A percentile compares a stretch with the other conserved stretches of the same genome.
Conservation (phyloP, 2,113 vertebrate genomes). For the Anolis sagrei region DNA sequence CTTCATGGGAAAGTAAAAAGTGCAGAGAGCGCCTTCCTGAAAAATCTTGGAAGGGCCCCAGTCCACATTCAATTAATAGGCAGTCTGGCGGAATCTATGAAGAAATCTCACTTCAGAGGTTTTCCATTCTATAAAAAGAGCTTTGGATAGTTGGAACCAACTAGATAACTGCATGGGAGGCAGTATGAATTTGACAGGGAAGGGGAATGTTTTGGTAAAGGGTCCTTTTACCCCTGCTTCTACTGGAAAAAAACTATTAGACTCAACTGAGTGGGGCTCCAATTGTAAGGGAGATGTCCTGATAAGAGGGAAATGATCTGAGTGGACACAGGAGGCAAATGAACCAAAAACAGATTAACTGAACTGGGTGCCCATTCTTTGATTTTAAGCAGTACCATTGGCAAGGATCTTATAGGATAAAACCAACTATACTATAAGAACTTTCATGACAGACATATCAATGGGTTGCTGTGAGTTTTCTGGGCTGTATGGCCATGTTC, state of each 20-base stretch:
- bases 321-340: no score
- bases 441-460: no score
- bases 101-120: not conserved
- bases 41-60: not conserved
- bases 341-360: not conserved
- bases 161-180: conserved; percentile 6
- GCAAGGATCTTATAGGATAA: no score
- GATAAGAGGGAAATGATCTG: no score
- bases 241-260: not conserved
- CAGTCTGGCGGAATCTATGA: not conserved
- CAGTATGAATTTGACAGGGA: not conserved
- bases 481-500: no score
- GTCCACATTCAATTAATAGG: not conserved
- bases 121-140: conserved; percentile 27
- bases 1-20: not conserved
- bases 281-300: not conserved
- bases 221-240: not conserved
- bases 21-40: not conserved
- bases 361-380: no score
- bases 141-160: not conserved
- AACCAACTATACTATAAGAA: no score
- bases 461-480: no score
- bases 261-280: not conserved
- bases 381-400: no score
- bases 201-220: not conserved